Conservation (phyloP, 2,113 vertebrate species). For the human region GRCh38 chr4:96011501-96012000, state of each 20-base stretch:
- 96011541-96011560: too few species aligned
- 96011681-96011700: neutral
- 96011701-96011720: neutral
- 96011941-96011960: neutral
- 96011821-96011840: neutral
- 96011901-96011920: neutral
- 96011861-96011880: fast-evolving
- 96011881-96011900: neutral
- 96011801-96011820: neutral
- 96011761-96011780: neutral
- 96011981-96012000: neutral
- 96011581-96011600: too few species aligned
- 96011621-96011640: too few species aligned
- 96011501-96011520: too few species aligned
- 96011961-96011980: neutral
- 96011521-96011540: too few species aligned
- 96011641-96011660: neutral
- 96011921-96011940: neutral
- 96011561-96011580: too few species aligned
- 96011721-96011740: fast-evolving
- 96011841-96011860: fast-evolving
- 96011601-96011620: too few species aligned
- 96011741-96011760: neutral
- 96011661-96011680: neutral
- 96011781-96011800: neutral